phyloP scores from a whole-genome alignment of 2,113 vertebrate genomes.

The Promerops cafer region DNA sequence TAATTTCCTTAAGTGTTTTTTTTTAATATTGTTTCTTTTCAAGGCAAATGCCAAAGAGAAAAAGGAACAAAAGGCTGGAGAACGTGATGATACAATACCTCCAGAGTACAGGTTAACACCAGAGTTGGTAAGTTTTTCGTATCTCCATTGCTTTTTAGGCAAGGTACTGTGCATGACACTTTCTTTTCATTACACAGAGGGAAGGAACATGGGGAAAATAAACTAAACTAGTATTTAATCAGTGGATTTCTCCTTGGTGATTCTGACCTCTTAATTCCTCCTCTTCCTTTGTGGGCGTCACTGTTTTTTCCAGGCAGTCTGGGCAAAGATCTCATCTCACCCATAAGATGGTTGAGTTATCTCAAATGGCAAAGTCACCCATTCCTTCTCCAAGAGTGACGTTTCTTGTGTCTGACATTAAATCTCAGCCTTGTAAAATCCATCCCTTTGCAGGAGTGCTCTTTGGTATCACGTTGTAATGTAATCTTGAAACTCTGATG shows the following conservation, averaged over 20 bases:
- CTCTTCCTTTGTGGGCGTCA: background rate
- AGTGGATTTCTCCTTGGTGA: background rate
- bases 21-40: background rate
- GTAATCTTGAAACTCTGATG: background rate
- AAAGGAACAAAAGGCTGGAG: slow-evolving; percentile 66
- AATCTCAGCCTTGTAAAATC: background rate
- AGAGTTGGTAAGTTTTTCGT: slow-evolving; percentile 33
- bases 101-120: slow-evolving; percentile 64
- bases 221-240: background rate
- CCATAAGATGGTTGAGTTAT: background rate
- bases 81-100: slow-evolving; percentile 65
- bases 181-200: background rate
- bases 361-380: background rate
- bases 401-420: background rate
- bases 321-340: background rate
- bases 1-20: background rate
- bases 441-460: background rate
- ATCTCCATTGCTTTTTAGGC: background rate
- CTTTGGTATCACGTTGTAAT: background rate
- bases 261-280: background rate
- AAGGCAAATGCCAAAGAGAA: slow-evolving; percentile 74
- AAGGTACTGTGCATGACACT: background rate
- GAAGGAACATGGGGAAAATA: fast-evolving
- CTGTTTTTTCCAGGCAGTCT: background rate
- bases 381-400: background rate